These are phyloP conservation scores for Erythrocercus mccallii DNA, from an alignment of 2,113 vertebrate genomes.

Conservation along the genomic window DNA sequence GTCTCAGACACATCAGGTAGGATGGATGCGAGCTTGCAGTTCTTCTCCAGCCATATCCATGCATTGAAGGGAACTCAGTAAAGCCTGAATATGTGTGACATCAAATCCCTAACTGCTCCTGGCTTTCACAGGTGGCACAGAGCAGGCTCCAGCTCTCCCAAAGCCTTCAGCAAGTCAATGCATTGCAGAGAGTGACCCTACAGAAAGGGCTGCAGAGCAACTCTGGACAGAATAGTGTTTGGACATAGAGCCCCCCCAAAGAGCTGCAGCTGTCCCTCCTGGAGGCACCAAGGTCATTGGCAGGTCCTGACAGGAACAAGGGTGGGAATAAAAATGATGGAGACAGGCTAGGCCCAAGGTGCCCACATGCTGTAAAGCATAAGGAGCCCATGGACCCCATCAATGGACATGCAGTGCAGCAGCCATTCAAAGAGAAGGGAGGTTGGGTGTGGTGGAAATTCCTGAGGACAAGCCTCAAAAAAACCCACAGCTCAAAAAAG, in stretches of 20 bases:
- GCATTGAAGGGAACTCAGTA: rapidly evolving
- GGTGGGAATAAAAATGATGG: background rate
- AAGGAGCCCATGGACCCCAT: background rate
- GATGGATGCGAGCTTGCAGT: background rate
- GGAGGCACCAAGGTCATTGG: background rate
- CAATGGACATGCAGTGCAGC: background rate
- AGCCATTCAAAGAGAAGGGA: background rate
- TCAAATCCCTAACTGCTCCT: background rate
- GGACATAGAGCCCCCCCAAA: background rate
- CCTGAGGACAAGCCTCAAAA: background rate
- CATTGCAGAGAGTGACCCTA: background rate
- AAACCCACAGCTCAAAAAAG: background rate
- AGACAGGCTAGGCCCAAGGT: background rate
- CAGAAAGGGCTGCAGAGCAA: background rate
- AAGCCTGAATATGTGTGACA: background rate
- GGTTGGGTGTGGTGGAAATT: background rate
- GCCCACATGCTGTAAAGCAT: background rate
- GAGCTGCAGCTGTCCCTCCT: background rate
- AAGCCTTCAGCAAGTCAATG: background rate
- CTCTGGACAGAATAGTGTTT: background rate
- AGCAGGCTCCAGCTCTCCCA: background rate
- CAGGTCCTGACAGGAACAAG: background rate
- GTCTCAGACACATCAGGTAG: background rate
- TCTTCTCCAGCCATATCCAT: background rate
- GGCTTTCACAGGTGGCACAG: background rate